These are phyloP conservation scores for Metridium senile DNA, from an alignment of 92 coral and sea anemone species.

Conservation along the genomic window DNA sequence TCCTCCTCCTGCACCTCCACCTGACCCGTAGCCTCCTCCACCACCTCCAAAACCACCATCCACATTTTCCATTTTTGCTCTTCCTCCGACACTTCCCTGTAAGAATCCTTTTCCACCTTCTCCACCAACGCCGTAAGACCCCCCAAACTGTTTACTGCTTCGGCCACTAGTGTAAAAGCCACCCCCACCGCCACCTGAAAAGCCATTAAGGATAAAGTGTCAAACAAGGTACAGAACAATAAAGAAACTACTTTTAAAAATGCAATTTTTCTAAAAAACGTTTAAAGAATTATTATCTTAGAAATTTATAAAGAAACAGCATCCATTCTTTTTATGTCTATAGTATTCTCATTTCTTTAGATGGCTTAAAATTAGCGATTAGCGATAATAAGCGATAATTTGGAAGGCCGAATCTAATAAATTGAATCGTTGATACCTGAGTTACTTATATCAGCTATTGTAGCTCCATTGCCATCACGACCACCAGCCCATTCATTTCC, in stretches of 20 bases:
- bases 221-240: background rate
- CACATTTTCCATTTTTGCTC: background rate
- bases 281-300: too few relatives aligned
- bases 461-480: slow-evolving; percentile 35
- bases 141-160: slow-evolving; percentile 45
- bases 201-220: background rate
- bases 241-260: too few relatives aligned
- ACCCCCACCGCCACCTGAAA: slow-evolving; percentile 56
- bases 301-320: too few relatives aligned
- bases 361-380: too few relatives aligned
- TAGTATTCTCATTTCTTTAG: too few relatives aligned
- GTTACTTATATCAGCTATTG: slow-evolving; percentile 1
- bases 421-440: slow-evolving; percentile 25
- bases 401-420: background rate
- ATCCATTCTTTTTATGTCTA: too few relatives aligned
- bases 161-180: slow-evolving; percentile 48
- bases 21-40: slow-evolving; percentile 54
- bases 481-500: slow-evolving; percentile 58
- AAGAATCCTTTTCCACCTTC: slow-evolving; percentile 49
- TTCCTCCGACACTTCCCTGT: slow-evolving; percentile 49
- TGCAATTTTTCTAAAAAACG: background rate
- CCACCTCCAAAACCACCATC: slow-evolving; percentile 60
- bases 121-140: slow-evolving; percentile 38
- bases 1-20: slow-evolving; percentile 61
- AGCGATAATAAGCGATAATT: too few relatives aligned